These are phyloP conservation scores for Argyrosomus japonicus DNA, from an alignment of 2,113 vertebrate species.

Conservation along the genomic window DNA sequence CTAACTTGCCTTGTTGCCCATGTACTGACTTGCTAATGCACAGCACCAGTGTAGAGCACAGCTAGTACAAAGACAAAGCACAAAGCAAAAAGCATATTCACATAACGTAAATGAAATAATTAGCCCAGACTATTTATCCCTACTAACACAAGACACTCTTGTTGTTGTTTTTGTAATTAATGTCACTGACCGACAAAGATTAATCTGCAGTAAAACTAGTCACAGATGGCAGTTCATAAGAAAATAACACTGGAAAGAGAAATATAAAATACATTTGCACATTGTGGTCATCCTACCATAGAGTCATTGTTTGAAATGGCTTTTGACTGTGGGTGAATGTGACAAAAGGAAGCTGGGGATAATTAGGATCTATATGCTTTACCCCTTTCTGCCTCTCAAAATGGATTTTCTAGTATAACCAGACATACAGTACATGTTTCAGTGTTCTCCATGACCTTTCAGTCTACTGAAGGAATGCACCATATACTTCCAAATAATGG, in stretches of 20 bases:
- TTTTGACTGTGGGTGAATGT: neutral
- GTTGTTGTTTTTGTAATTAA: slow-evolving; percentile 33
- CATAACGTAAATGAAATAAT: no score
- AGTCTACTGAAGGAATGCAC: neutral
- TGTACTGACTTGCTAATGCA: slow-evolving; percentile 2
- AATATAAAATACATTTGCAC: neutral
- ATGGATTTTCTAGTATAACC: neutral
- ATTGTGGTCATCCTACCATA: neutral
- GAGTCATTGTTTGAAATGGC: neutral
- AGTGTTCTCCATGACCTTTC: neutral
- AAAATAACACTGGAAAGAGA: slow-evolving; percentile 22
- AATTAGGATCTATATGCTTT: neutral
- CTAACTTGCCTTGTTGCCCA: neutral
- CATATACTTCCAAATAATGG: neutral
- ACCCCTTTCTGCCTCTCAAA: neutral
- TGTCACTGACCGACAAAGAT: slow-evolving; percentile 36
- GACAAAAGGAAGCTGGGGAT: slow-evolving; percentile 9
- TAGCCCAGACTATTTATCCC: slow-evolving; percentile 2
- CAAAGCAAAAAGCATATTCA: neutral
- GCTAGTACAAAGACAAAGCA: slow-evolving; percentile 1
- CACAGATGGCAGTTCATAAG: slow-evolving; percentile 1
- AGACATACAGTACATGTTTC: neutral
- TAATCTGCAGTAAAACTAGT: slow-evolving; percentile 28
- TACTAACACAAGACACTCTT: neutral
- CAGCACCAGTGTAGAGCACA: neutral